These are phyloP conservation scores for Triops cancriformis DNA, from an alignment of 1,140 invertebrate genomes.

Conservation along the genomic window DNA sequence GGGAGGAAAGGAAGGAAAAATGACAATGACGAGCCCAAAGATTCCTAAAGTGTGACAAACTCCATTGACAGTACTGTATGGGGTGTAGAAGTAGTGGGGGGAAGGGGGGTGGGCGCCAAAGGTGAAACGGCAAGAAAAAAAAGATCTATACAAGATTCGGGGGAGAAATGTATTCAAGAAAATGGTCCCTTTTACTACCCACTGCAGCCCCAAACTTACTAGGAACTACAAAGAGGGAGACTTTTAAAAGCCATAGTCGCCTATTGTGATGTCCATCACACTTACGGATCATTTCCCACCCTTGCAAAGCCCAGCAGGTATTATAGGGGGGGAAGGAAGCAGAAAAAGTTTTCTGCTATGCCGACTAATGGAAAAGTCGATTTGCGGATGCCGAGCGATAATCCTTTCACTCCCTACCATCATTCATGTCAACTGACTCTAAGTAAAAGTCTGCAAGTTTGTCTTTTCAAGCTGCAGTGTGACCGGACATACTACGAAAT, in stretches of 20 bases:
- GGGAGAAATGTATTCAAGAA: background rate
- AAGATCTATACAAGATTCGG: background rate
- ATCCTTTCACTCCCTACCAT: background rate
- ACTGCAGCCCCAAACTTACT: too few species aligned
- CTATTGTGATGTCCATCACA: conserved; percentile 10
- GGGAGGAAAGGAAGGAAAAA: conserved; percentile 3
- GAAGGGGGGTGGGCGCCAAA: background rate
- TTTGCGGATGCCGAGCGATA: conserved; percentile 4
- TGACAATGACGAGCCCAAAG: conserved; percentile 11
- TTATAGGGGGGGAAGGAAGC: background rate
- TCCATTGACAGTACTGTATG: background rate
- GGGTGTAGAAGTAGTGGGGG: too few species aligned
- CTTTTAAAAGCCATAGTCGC: conserved; percentile 5
- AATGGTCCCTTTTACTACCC: background rate
- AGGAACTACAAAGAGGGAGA: background rate
- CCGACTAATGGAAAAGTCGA: conserved; percentile 13
- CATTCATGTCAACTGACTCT: background rate
- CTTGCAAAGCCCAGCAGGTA: background rate
- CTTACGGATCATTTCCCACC: conserved; percentile 12
- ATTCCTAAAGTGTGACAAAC: conserved; percentile 10
- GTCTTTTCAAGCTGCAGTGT: too few species aligned
- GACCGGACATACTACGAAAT: too few species aligned
- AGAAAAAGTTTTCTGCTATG: conserved; percentile 3
- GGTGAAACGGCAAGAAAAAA: background rate
- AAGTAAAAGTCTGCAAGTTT: too few species aligned